Conservation (phyloP, 2,888 invertebrate species). For the Parasteatoda lunata region DNA sequence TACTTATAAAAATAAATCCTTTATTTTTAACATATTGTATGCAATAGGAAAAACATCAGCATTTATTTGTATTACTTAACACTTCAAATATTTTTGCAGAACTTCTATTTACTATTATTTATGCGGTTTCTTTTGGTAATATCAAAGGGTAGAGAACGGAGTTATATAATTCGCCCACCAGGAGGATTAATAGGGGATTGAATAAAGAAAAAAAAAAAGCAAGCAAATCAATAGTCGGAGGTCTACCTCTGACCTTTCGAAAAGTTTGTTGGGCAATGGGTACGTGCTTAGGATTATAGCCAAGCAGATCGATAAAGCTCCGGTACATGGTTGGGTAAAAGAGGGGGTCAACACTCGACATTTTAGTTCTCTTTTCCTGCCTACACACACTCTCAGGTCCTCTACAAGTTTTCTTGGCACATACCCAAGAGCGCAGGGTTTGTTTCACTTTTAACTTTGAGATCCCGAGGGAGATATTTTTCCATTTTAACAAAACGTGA, state of each 20-base stretch:
- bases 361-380: constrained; percentile 5
- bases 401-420: background rate
- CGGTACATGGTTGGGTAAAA: background rate
- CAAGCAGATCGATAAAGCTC: background rate
- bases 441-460: no score
- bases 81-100: no score
- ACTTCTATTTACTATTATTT: no score
- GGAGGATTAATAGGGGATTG: background rate
- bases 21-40: no score
- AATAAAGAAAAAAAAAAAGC: background rate
- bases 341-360: constrained; percentile 1
- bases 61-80: no score
- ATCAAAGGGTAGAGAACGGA: no score
- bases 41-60: no score
- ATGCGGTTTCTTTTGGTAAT: no score
- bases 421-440: background rate
- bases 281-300: background rate
- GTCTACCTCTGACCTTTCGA: constrained; percentile 3
- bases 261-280: constrained; percentile 1
- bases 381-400: background rate
- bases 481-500: no score
- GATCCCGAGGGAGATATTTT: no score
- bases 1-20: no score
- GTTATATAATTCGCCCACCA: background rate
- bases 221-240: background rate